Evolutionary conservation across 2,113 vertebrate species (phyloP), one percentile per base, ranked within the genome.

Genomic region (Daboia siamensis): DNA sequence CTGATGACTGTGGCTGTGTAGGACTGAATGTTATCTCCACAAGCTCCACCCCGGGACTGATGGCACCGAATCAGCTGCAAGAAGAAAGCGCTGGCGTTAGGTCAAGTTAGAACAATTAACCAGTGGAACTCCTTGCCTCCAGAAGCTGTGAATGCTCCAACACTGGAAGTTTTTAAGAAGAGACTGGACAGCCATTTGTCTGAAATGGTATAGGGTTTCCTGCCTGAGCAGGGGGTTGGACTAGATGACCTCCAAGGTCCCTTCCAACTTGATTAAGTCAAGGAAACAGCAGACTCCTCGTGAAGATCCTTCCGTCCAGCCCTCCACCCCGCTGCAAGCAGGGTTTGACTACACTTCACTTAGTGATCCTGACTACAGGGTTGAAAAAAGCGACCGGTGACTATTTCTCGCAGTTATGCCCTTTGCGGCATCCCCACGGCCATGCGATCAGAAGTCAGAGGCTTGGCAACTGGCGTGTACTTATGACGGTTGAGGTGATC

Each of bases 1-100:
- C 98, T 99, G 97, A 99, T 99, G 96, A 99, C 99, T 84, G 99
- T 99, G 94, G 99, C 99, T 52, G 99, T 99, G 69, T 99, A 99
- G 69, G 99, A 99, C 98, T 99, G 99, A 94, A 99, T 98, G 96
- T 99, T 99, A 97, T 99, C 99, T 95, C 99, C 99, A 93, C 99
- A 99, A 94, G 98, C 99, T 96, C 99, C 99, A 80, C 99, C 99
- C 85, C 98, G 98, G 93, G 99, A 99, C 97, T 99, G 99, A 97
- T 99, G 99, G 97, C 99, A 99, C 95, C 99, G 98, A 96, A 99
- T 99, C 97, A 99, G 96, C 99, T 99, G 97, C 91, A 0, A 95
- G 93, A 21, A 24, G 46, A 96, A 84, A 96, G 90, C 93, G 93
- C 54, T 88, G 96, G 92, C 91, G 94, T 96, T 84, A 97, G 94